phyloP scores from a whole-genome alignment of 2,113 vertebrate genomes.

The Syngnathus scovelli region DNA sequence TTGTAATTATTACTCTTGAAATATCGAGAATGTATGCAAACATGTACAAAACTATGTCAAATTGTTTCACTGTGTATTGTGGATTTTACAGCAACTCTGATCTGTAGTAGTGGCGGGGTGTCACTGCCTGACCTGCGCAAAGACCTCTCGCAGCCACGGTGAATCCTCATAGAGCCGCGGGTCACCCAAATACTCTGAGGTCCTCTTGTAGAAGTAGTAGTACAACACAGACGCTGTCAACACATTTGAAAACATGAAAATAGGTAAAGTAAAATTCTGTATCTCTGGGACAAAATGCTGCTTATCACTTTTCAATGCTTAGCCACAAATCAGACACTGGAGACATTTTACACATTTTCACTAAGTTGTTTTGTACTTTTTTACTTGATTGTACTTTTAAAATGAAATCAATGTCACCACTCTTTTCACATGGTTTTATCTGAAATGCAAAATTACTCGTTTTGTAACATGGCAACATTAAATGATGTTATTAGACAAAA shows the following conservation, averaged over 20 bases:
- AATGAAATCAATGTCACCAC: no score
- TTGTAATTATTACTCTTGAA: no score
- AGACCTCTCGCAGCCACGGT: conserved; percentile 82
- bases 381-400: no score
- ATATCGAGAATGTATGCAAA: neutral
- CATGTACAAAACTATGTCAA: no score
- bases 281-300: neutral
- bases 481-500: no score
- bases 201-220: conserved; percentile 91
- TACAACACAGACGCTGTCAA: conserved; percentile 81
- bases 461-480: no score
- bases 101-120: neutral
- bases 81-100: neutral
- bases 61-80: neutral
- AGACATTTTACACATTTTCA: no score
- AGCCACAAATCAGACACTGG: neutral
- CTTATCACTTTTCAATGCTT: neutral
- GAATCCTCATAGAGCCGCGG: conserved; percentile 90
- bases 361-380: no score
- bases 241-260: neutral
- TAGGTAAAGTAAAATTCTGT: neutral
- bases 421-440: no score
- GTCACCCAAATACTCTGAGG: conserved; percentile 81
- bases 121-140: conserved; percentile 72
- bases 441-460: no score